Evolutionary conservation across 2,113 vertebrate genomes (phyloP).

Genomic region (Notothenia coriiceps): DNA sequence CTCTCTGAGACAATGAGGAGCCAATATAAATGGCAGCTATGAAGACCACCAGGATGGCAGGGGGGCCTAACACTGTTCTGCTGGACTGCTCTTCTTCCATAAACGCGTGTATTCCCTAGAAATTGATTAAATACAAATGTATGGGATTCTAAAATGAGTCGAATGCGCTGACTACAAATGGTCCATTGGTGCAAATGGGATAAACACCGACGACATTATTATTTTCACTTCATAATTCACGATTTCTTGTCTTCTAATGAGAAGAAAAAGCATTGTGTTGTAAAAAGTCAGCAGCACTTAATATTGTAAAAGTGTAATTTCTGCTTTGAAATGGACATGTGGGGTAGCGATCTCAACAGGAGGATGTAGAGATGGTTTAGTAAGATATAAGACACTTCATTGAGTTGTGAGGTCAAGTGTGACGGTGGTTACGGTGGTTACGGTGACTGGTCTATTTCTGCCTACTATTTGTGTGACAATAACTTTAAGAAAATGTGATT

Average conservation of each 20-base stretch:
- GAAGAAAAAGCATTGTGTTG: background rate
- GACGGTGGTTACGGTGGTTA: background rate
- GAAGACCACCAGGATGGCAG: conserved; percentile 67
- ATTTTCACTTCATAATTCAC: background rate
- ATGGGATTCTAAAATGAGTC: conserved; percentile 12
- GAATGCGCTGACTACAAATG: background rate
- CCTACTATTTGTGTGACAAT: background rate
- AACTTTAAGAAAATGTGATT: background rate
- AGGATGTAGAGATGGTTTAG: background rate
- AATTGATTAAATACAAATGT: conserved; percentile 18
- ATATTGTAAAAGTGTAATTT: background rate
- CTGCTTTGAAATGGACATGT: background rate
- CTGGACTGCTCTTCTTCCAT: conserved; percentile 30
- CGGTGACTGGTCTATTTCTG: background rate
- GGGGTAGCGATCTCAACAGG: background rate
- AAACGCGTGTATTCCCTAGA: conserved; percentile 21
- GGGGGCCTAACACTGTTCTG: conserved; percentile 36
- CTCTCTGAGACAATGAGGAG: conserved; percentile 77
- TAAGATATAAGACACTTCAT: background rate
- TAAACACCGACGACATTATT: background rate
- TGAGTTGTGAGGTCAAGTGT: background rate
- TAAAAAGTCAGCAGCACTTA: background rate
- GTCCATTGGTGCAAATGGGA: background rate
- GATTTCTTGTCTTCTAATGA: too few relatives aligned
- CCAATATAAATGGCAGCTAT: conserved; percentile 63